Evolutionary conservation across 2,113 vertebrate species (phyloP).

Genomic region (Myocastor coypus): DNA sequence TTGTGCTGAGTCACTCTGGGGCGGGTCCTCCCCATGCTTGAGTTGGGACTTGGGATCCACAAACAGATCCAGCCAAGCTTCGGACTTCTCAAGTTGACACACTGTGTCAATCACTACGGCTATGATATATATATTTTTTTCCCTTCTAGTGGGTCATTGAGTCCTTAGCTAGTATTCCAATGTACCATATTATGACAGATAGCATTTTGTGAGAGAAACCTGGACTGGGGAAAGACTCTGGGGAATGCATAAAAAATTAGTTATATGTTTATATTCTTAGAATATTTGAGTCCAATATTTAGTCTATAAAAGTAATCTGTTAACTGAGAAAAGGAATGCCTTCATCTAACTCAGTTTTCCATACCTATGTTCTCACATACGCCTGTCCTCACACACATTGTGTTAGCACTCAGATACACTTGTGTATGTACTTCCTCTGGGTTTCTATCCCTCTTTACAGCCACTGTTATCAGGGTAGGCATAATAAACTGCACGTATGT

Average conservation of each 20-base stretch:
- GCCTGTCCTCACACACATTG: fast-evolving
- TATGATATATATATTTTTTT: neutral
- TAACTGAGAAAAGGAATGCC: neutral
- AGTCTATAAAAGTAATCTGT: neutral
- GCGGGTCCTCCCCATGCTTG: too few relatives aligned
- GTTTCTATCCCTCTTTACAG: neutral
- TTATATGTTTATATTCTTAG: neutral
- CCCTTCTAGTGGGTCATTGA: neutral
- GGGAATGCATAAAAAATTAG: neutral
- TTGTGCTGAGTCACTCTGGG: too few relatives aligned
- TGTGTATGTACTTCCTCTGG: neutral
- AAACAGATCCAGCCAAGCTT: too few relatives aligned
- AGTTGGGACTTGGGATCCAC: too few relatives aligned
- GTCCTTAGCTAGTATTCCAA: neutral
- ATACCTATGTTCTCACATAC: neutral
- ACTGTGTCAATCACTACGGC: too few relatives aligned
- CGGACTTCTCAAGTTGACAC: too few relatives aligned
- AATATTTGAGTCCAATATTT: neutral
- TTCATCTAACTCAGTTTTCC: neutral
- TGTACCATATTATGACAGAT: neutral
- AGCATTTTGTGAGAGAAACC: neutral
- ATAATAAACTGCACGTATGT: neutral
- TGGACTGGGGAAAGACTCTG: neutral
- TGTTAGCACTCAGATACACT: neutral
- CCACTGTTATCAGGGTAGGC: neutral